phyloP scores from a whole-genome alignment of 2,113 vertebrate genomes.

The Oophaga pumilio region DNA sequence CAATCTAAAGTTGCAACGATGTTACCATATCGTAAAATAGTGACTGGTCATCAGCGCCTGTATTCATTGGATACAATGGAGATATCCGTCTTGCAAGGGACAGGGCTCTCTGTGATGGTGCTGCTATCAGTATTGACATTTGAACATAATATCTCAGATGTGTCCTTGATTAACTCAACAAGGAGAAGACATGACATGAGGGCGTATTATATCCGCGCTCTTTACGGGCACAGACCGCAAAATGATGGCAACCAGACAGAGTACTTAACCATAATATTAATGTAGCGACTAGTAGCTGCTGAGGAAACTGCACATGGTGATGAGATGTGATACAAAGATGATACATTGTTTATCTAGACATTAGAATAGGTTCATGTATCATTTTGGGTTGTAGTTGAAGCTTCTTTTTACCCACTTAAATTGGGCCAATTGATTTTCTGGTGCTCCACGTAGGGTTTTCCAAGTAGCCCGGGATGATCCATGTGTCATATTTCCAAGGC shows the following conservation, averaged over 20 bases:
- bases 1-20: too few species aligned
- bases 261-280: not conserved
- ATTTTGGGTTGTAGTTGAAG: too few species aligned
- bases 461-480: too few species aligned
- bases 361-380: too few species aligned
- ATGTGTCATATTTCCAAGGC: too few species aligned
- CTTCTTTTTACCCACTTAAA: too few species aligned
- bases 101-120: not conserved
- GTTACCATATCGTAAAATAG: too few species aligned
- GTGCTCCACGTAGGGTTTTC: too few species aligned
- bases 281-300: not conserved
- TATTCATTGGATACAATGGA: not conserved
- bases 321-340: not conserved
- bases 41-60: too few species aligned
- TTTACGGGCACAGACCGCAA: not conserved
- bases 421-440: too few species aligned
- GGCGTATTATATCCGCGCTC: not conserved
- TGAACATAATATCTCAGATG: not conserved
- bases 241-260: not conserved
- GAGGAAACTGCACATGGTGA: not conserved
- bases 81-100: not conserved
- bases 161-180: not conserved
- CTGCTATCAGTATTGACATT: not conserved
- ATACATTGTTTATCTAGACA: not conserved
- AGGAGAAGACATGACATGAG: not conserved